These are phyloP conservation scores for Cavia porcellus DNA, from an alignment of 2,113 vertebrate species.

Conservation along the genomic window DNA sequence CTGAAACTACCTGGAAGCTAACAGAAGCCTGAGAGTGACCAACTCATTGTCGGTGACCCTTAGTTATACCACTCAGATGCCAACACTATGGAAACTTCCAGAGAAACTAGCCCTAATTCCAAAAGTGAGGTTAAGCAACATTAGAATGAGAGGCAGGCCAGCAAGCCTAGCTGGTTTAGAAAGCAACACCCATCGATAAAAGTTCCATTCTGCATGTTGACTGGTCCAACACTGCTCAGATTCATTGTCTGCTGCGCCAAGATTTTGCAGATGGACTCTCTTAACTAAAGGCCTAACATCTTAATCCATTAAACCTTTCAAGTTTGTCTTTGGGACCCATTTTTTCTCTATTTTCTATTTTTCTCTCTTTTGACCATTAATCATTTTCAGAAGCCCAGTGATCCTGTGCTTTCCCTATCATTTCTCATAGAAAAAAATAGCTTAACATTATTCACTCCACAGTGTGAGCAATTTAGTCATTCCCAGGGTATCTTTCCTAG, in stretches of 20 bases:
- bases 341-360: background rate
- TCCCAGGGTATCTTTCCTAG: background rate
- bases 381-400: slow-evolving; percentile 31
- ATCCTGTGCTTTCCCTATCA: slow-evolving; percentile 2
- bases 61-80: background rate
- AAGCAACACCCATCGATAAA: background rate
- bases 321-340: background rate
- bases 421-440: slow-evolving; percentile 9
- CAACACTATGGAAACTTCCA: background rate
- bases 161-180: slow-evolving; percentile 6
- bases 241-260: background rate
- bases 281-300: background rate
- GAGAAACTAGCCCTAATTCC: background rate
- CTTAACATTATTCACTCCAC: slow-evolving; percentile 14
- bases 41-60: background rate
- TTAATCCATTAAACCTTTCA: background rate
- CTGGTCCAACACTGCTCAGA: background rate
- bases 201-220: background rate
- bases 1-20: background rate
- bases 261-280: background rate
- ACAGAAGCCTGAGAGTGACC: background rate
- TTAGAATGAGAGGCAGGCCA: background rate
- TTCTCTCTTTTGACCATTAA: background rate
- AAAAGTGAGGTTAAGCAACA: background rate
- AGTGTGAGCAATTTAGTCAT: background rate